phyloP scores from a whole-genome alignment of 2,113 vertebrate species.

The Erythrocercus mccallii region DNA sequence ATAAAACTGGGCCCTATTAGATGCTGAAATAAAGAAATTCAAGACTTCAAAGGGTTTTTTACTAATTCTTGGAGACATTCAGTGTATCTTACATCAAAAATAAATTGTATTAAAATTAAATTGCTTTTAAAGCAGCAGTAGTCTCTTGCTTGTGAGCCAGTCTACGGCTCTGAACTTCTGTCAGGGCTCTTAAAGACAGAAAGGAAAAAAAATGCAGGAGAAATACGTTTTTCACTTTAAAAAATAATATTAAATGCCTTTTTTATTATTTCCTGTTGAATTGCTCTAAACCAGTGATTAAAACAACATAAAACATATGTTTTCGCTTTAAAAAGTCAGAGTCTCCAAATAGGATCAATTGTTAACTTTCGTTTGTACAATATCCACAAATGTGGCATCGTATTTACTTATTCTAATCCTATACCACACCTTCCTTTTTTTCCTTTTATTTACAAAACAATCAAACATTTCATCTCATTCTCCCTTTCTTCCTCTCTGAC shows the following conservation, averaged over 20 bases:
- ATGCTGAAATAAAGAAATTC: not conserved
- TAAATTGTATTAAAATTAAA: not conserved
- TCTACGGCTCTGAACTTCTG: not conserved
- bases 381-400: not conserved
- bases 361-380: not conserved
- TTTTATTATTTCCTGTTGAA: not conserved
- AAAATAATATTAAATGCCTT: not conserved
- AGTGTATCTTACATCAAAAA: not conserved
- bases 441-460: not conserved
- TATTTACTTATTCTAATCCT: not conserved
- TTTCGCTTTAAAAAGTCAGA: not conserved
- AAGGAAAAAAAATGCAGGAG: not conserved
- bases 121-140: not conserved
- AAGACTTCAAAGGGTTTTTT: not conserved
- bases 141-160: not conserved
- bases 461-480: not conserved
- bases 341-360: not conserved
- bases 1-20: not conserved
- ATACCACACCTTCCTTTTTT: not conserved
- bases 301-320: not conserved
- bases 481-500: not conserved
- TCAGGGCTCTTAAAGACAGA: not conserved
- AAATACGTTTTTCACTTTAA: not conserved
- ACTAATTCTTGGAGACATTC: not conserved
- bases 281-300: not conserved